Base-by-base conservation (phyloP, 1,140 invertebrate genomes). In the Aphelinus atriplicis region DNA sequence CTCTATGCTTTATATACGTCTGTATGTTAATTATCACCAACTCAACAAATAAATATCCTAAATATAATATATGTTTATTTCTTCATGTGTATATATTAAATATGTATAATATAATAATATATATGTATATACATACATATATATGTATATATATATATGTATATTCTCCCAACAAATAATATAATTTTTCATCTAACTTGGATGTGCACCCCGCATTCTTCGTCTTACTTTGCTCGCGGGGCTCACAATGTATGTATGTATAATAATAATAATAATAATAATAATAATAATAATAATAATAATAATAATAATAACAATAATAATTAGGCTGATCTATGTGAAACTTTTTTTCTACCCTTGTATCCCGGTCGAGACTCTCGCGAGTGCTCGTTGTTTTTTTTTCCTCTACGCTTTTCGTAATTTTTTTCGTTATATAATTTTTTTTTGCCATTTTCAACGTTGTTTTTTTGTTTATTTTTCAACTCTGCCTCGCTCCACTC, bases 21-120 rank as follows among this genome's bases (percentile, higher is more conserved):
- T 56, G 43, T 70, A 72, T 78, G 50, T 73, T 78, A 68, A 71
- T 78, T 77, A 76, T 84, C 80, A 85, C 80, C 81, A 85, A 86
- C 84, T 85, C 83, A 86, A 86, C 84, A 86, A 86, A 86, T 86
- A 86, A 86, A 85, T 86, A 86, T 85, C 70, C 84, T 86, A 84
- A 84, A 86, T 85, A 84, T 86, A 85, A 82, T 83, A 82, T 84
- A 84, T 85, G 81, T 84, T 73, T 81, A 76, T 79, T 56, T 71
- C 56, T 71, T 47, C 57, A 45, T 71, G 1, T 62, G 47, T 57
- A 79, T 79, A 77, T 85, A 84, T 84, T 83, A 83, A 83, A 84
- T 85, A 85, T 86, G 78, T 82, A 80, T 81, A 78, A 84, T 86
- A 85, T 84, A 84, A 81, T 84, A 84, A 85, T 85, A 83, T 26